Evolutionary conservation across 2,797 vertebrate species (phyloP).

Genomic region (Corythornis leucogaster): DNA sequence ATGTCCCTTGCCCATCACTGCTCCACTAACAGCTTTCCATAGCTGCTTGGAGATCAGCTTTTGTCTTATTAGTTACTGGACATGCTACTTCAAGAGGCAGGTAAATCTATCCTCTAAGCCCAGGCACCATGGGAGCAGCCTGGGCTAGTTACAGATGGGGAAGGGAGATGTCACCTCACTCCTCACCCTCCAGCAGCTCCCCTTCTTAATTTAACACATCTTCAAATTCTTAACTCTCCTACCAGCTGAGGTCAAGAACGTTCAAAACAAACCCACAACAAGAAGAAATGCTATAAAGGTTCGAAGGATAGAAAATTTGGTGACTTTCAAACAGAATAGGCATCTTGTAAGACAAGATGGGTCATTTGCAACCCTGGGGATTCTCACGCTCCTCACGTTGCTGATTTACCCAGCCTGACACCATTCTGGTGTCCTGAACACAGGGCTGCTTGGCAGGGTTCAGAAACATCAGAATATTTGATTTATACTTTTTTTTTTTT

Average conservation of each 20-base stretch:
- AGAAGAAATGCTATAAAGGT: not conserved
- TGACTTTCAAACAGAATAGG: not conserved
- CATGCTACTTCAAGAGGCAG: not conserved
- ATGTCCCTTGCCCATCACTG: rapidly evolving
- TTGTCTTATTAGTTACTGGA: not conserved
- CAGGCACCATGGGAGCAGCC: not conserved
- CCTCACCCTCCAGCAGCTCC: not conserved
- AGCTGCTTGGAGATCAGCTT: not conserved
- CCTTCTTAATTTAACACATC: not conserved
- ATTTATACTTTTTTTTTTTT: not conserved
- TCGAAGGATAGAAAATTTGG: not conserved
- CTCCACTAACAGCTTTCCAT: not conserved
- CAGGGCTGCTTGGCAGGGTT: not conserved
- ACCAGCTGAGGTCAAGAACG: not conserved
- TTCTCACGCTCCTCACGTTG: not conserved
- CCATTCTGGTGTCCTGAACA: not conserved
- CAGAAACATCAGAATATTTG: not conserved
- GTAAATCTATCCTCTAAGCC: not conserved
- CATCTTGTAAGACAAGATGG: not conserved
- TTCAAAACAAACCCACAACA: not conserved
- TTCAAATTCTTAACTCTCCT: not conserved
- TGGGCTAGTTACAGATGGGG: not conserved
- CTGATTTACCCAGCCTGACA: not conserved
- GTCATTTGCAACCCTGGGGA: not conserved
- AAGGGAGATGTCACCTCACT: not conserved